phyloP scores from a whole-genome alignment of 1,140 invertebrate species.

The Neelides sp. region DNA sequence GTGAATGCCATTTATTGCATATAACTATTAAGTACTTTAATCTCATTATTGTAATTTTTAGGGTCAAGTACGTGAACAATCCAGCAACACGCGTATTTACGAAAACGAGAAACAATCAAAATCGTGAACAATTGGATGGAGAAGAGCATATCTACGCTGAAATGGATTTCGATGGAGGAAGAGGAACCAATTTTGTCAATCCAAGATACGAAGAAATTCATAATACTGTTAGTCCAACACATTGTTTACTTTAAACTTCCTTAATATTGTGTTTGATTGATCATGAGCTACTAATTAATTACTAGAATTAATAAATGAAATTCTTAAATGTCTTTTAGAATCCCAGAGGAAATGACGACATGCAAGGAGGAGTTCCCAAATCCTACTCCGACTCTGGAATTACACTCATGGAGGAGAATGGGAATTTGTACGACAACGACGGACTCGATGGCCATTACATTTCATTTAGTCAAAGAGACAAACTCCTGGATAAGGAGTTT shows the following conservation, averaged over 20 bases:
- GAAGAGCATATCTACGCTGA: constrained; percentile 19
- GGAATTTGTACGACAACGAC: constrained; percentile 15
- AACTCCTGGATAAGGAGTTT: constrained; percentile 9
- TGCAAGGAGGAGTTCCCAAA: not conserved
- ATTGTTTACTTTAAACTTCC: too few species aligned
- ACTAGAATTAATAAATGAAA: too few species aligned
- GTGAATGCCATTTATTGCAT: too few species aligned
- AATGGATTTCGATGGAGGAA: constrained; percentile 14
- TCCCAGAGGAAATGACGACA: constrained; percentile 1
- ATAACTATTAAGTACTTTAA: too few species aligned
- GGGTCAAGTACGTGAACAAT: constrained; percentile 26
- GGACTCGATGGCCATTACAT: constrained; percentile 17
- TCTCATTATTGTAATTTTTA: too few species aligned
- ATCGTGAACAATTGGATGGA: not conserved
- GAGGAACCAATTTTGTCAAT: constrained; percentile 8
- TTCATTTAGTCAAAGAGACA: constrained; percentile 20
- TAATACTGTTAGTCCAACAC: not conserved
- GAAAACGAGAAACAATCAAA: not conserved
- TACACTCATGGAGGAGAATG: constrained; percentile 9
- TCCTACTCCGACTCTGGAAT: constrained; percentile 24
- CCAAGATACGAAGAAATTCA: constrained; percentile 23
- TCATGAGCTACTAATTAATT: too few species aligned
- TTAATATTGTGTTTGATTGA: too few species aligned
- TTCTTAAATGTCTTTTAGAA: too few species aligned
- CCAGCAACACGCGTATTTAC: constrained; percentile 17